Percentiles rank a stretch among this genome's conserved stretches.
Evolutionary conservation across 2,113 vertebrate genomes (phyloP).

Genomic region (Vombatus ursinus): DNA sequence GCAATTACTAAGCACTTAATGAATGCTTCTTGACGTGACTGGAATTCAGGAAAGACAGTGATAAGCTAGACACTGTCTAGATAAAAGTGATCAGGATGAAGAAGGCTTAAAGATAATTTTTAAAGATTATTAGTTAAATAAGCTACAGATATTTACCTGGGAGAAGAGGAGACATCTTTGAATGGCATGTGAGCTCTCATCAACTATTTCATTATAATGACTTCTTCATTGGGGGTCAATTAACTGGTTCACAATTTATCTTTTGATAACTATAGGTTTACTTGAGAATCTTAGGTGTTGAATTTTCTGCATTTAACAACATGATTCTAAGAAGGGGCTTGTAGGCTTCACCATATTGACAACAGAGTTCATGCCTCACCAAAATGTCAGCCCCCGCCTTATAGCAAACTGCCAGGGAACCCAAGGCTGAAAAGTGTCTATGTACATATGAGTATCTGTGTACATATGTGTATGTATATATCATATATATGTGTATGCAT

Average conservation of each 20-base stretch:
- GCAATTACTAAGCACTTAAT: neutral
- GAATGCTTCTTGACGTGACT: neutral
- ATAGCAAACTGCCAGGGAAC: neutral
- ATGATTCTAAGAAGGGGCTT: neutral
- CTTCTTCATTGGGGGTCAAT: neutral
- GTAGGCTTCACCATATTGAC: neutral
- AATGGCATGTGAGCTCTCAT: neutral
- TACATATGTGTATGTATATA: neutral
- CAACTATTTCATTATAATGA: neutral
- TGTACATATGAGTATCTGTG: neutral
- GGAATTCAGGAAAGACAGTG: neutral
- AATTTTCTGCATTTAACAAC: neutral
- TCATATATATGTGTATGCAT: neutral
- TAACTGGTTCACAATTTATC: neutral
- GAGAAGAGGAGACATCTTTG: neutral
- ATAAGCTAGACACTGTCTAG: neutral
- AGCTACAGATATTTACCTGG: neutral
- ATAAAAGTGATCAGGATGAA: neutral
- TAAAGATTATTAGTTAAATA: neutral
- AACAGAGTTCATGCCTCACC: neutral
- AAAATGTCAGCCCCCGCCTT: neutral
- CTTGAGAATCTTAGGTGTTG: neutral
- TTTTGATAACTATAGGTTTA: neutral
- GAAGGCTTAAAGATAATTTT: neutral
- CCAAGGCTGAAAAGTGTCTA: neutral